A percentile compares a stretch with the other conserved stretches of the same genome.
Evolutionary conservation across 2,888 invertebrate genomes (phyloP).

Genomic region (Orthosia cruda): DNA sequence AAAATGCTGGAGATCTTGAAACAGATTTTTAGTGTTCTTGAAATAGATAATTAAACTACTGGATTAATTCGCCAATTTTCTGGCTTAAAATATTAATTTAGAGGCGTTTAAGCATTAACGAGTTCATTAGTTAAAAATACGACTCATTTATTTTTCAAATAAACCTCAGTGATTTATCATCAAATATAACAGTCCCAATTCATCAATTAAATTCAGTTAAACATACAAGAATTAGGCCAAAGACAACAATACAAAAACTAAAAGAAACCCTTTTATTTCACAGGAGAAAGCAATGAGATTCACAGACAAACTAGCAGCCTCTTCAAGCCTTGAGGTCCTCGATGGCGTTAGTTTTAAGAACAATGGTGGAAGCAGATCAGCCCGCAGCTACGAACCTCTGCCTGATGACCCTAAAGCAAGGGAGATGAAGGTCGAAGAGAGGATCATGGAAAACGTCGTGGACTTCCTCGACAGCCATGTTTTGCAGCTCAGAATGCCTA

Average conservation of each 20-base stretch:
- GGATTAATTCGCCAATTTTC: slow-evolving; percentile 16
- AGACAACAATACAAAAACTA: slow-evolving; percentile 9
- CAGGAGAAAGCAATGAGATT: slow-evolving; percentile 90
- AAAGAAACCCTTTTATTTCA: slow-evolving; percentile 57
- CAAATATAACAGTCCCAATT: slow-evolving; percentile 20
- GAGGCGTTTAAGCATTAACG: neutral
- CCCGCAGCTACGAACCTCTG: slow-evolving; percentile 87
- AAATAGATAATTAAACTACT: neutral
- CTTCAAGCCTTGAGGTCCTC: slow-evolving; percentile 84
- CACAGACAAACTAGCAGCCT: slow-evolving; percentile 87
- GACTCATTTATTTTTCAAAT: slow-evolving; percentile 52
- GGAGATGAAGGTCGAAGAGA: slow-evolving; percentile 86
- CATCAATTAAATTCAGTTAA: neutral
- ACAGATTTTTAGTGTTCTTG: slow-evolving; percentile 5
- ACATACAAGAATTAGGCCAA: neutral
- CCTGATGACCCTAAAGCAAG: slow-evolving; percentile 87
- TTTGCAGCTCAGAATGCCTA: slow-evolving; percentile 88
- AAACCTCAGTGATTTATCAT: slow-evolving; percentile 36
- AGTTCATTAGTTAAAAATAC: neutral
- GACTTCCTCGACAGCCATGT: slow-evolving; percentile 88
- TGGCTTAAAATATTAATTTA: neutral
- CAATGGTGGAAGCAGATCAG: slow-evolving; percentile 87
- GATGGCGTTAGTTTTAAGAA: slow-evolving; percentile 87
- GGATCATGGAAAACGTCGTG: slow-evolving; percentile 88
- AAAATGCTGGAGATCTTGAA: slow-evolving; percentile 7